A percentile compares a stretch with the other conserved stretches of the same genome.
Evolutionary conservation across 2,888 invertebrate genomes (phyloP).

Genomic region (Dichetophora obliterata): DNA sequence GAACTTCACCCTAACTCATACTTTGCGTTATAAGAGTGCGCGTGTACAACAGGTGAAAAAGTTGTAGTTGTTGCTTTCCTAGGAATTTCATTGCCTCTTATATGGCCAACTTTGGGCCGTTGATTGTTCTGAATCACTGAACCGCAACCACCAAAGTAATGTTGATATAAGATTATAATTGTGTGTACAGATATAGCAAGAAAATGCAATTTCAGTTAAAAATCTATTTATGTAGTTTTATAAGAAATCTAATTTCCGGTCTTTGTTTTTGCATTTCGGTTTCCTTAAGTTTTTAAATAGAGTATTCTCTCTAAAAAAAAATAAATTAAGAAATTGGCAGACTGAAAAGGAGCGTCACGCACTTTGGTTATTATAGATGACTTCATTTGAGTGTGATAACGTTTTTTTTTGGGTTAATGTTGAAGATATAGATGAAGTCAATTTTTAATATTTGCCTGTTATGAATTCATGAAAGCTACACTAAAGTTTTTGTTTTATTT

Average conservation of each 20-base stretch:
- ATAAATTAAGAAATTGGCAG: neutral
- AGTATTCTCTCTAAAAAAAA: neutral
- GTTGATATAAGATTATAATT: neutral
- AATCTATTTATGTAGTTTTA: no score
- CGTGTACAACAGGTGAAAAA: neutral
- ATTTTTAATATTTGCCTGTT: no score
- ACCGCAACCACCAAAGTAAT: conserved; percentile 33
- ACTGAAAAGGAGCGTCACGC: neutral
- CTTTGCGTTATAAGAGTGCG: no score
- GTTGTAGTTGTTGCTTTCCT: neutral
- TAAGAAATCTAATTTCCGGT: conserved; percentile 23
- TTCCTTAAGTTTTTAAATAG: neutral
- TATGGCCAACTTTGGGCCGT: conserved; percentile 9
- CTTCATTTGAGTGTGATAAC: no score
- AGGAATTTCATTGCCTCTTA: neutral
- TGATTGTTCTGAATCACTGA: conserved; percentile 38
- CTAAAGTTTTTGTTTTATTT: no score
- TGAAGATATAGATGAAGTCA: no score
- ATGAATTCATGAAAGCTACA: no score
- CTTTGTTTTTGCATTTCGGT: neutral
- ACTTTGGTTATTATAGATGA: no score
- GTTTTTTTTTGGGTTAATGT: no score
- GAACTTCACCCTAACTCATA: no score
- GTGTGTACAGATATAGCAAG: neutral
- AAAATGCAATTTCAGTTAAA: no score